Percentiles rank a stretch among this genome's conserved stretches.
These are phyloP conservation scores for Caenorhabditis remanei DNA, from an alignment of 1,140 invertebrate genomes.

Conservation along the genomic window DNA sequence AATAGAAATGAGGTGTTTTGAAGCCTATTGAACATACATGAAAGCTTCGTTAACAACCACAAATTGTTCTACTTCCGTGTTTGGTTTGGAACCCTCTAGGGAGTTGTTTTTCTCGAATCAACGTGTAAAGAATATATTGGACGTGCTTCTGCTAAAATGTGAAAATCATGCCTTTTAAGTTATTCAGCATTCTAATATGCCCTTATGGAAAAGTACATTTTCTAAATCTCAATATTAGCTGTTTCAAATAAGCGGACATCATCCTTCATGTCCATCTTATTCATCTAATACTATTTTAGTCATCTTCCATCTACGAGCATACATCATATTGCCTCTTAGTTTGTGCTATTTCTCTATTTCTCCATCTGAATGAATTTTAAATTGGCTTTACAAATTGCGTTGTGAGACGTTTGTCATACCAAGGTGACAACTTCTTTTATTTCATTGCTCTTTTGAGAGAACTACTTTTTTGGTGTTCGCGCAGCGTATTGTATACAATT, in stretches of 20 bases:
- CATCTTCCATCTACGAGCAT: not conserved
- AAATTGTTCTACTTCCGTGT: constrained; percentile 17
- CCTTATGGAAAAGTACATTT: not conserved
- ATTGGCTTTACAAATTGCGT: constrained; percentile 42
- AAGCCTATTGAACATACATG: not conserved
- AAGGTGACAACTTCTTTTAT: constrained; percentile 5
- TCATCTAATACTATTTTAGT: constrained; percentile 18
- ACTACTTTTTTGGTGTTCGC: not conserved
- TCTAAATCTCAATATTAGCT: not conserved
- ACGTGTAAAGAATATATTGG: not conserved
- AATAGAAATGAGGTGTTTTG: not conserved
- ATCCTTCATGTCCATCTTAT: not conserved
- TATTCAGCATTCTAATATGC: not conserved
- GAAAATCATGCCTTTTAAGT: not conserved
- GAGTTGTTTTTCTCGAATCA: not conserved
- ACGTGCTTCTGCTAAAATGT: not conserved
- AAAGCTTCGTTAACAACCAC: not conserved
- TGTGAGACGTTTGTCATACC: not conserved
- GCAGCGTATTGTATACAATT: not conserved
- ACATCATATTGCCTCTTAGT: constrained; percentile 15
- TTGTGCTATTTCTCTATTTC: not conserved
- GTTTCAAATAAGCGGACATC: not conserved
- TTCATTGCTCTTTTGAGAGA: not conserved
- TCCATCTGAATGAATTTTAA: constrained; percentile 48
- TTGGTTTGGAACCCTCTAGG: not conserved